Percentiles rank a stretch among this genome's conserved stretches.
Evolutionary conservation across 2,113 vertebrate genomes (phyloP).

Genomic region (Anhinga anhinga): DNA sequence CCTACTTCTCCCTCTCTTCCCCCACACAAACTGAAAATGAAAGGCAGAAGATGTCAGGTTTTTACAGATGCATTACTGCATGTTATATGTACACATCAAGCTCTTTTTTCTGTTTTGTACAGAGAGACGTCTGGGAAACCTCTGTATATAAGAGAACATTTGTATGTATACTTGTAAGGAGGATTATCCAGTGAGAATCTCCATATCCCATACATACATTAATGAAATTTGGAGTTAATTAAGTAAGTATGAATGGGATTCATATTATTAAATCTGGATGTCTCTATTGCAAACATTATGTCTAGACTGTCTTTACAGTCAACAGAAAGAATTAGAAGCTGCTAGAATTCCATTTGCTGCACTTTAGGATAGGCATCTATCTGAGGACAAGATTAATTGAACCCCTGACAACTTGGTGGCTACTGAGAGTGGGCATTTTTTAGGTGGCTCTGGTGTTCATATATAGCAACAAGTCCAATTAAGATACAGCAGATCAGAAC

Average conservation of each 20-base stretch:
- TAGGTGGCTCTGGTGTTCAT: background rate
- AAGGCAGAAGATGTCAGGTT: background rate
- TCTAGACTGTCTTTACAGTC: background rate
- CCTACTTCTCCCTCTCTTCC: background rate
- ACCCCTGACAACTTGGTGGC: background rate
- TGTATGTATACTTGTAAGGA: background rate
- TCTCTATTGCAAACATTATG: background rate
- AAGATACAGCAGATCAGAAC: background rate
- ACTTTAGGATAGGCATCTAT: background rate
- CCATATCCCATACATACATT: background rate
- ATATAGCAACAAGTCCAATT: background rate
- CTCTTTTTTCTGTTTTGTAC: background rate
- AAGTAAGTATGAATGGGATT: background rate
- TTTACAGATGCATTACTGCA: background rate
- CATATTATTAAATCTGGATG: background rate
- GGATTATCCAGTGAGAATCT: background rate
- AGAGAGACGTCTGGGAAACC: background rate
- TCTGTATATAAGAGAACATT: background rate
- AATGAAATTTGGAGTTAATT: background rate
- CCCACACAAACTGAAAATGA: background rate
- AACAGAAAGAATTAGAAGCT: background rate
- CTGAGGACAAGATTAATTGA: background rate
- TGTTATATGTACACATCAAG: background rate
- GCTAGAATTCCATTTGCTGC: background rate
- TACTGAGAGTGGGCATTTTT: background rate